Conservation (phyloP, 2,797 vertebrate species). For the Huso huso region DNA sequence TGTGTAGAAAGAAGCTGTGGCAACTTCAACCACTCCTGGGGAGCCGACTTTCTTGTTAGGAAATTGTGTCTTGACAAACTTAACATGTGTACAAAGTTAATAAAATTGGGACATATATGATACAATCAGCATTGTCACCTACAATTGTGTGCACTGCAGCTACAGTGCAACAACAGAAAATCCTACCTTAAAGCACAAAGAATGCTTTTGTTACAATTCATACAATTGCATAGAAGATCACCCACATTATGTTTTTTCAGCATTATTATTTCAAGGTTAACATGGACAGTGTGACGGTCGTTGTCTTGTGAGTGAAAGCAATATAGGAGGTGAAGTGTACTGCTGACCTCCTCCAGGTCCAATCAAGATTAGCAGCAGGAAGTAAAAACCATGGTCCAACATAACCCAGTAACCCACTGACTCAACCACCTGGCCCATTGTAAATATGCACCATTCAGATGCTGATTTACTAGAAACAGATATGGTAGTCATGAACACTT, state of each 20-base stretch:
- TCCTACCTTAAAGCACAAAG: no score
- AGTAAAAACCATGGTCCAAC: not conserved
- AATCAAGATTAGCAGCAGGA: constrained; percentile 6
- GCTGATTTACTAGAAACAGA: not conserved
- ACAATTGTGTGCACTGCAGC: no score
- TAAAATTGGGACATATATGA: no score
- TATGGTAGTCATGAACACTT: not conserved
- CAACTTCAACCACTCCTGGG: no score
- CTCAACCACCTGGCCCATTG: constrained; percentile 7
- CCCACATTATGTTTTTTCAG: not conserved
- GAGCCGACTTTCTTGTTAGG: no score
- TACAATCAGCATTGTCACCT: no score
- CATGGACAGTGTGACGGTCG: not conserved
- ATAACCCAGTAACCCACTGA: constrained; percentile 1
- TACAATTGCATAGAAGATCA: not conserved
- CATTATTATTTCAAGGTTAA: constrained; percentile 9
- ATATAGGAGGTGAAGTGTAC: not conserved
- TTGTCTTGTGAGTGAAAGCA: not conserved
- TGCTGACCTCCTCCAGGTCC: not conserved
- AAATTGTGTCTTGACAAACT: no score
- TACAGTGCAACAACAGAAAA: no score
- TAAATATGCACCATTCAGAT: not conserved
- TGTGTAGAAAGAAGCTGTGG: no score
- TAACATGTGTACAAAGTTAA: no score
- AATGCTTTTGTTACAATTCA: no score